These are phyloP conservation scores for Spisula subtruncata DNA, from an alignment of 2,888 invertebrate genomes.

Conservation along the genomic window DNA sequence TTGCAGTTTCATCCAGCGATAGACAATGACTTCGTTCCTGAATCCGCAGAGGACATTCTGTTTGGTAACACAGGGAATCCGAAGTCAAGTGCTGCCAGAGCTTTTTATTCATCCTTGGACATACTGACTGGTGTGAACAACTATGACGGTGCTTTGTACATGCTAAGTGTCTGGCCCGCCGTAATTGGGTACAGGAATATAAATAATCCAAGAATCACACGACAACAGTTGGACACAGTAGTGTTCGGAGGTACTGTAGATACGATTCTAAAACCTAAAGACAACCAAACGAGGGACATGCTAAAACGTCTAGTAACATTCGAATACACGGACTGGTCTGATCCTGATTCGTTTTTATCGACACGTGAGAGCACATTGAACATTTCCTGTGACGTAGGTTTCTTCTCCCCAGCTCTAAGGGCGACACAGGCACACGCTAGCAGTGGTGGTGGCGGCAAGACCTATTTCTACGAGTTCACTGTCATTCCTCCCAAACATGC, in stretches of 20 bases:
- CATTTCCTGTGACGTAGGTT: conserved; percentile 97
- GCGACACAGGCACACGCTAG: conserved; percentile 93
- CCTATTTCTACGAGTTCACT: conserved; percentile 79
- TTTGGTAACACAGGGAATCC: conserved; percentile 41
- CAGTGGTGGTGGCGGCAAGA: conserved; percentile 36
- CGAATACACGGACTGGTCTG: conserved; percentile 56
- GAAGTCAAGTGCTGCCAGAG: conserved; percentile 47
- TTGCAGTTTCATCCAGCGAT: conserved; percentile 36
- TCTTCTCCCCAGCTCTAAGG: conserved; percentile 96
- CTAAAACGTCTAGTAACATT: conserved; percentile 36
- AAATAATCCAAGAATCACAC: conserved; percentile 41
- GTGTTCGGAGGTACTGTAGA: conserved; percentile 32
- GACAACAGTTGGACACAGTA: conserved; percentile 39
- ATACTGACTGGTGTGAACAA: conserved; percentile 57
- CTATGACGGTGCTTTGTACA: conserved; percentile 53
- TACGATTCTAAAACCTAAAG: conserved; percentile 9
- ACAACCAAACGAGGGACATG: conserved; percentile 11
- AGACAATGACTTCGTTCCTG: conserved; percentile 59
- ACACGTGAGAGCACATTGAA: conserved; percentile 96
- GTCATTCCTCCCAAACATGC: conserved; percentile 55
- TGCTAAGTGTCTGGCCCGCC: conserved; percentile 32
- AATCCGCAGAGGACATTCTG: conserved; percentile 45
- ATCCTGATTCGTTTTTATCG: conserved; percentile 89
- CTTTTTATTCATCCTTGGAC: conserved; percentile 59
- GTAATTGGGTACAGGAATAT: conserved; percentile 35